Evolutionary conservation across 2,113 vertebrate species (phyloP), one percentile per base, ranked within the genome.

Genomic region (Lontra canadensis): DNA sequence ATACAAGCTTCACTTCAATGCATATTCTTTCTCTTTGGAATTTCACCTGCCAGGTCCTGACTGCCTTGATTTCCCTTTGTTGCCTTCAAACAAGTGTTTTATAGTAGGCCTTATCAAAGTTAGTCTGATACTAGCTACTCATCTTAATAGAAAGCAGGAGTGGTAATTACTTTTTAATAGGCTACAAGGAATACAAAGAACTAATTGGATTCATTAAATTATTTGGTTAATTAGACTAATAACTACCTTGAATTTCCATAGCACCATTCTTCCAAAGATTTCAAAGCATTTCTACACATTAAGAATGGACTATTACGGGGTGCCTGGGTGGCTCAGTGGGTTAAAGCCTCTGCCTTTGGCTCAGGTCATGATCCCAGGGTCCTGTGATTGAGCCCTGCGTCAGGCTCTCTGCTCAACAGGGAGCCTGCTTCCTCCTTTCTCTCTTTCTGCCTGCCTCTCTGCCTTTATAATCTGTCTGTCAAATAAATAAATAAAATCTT

Each of bases 171-270:
- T 95, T 97, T 97, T 95, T 90, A 97, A 97, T 95, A 96, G 95
- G 36, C 81, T 92, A 98, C 65, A 95, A 96, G 89, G 76, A 97
- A 92, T 87, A 96, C 90, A 94, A 96, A 96, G 90, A 96, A 94
- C 84, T 98, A 98, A 97, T 96, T 97, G 90, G 80, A 94, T 92
- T 95, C 92, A 94, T 95, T 98, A 96, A 94, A 92, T 97, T 96
- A 98, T 96, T 95, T 96, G 90, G 95, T 95, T 98, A 97, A 97
- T 97, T 96, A 95, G 81, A 96, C 88, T 95, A 97, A 96, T 95
- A 97, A 97, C 49, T 80, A 96, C 83, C 94, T 97, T 93, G 90
- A 97, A 96, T 97, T 96, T 92, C 65, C 81, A 96, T 4, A 80
- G 31, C 34, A 76, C 55, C 17, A 65, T 79, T 97, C 55, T 96